Percentiles rank a stretch among this genome's conserved stretches.
These are phyloP conservation scores for Diadromus collaris DNA, from an alignment of 2,888 invertebrate genomes.

Conservation along the genomic window DNA sequence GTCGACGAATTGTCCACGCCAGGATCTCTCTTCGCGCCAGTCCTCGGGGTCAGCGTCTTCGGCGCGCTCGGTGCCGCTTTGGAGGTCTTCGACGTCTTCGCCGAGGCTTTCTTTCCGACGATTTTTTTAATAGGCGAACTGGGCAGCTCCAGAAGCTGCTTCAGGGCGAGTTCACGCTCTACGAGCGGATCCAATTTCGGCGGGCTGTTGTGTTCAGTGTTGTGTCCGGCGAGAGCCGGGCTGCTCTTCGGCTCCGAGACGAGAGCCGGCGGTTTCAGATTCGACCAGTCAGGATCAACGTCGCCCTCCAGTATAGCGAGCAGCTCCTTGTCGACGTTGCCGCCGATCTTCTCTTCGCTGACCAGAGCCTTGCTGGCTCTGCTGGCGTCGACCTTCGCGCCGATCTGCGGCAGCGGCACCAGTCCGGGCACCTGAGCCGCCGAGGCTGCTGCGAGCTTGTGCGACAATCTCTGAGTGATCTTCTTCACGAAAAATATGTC, in stretches of 20 bases:
- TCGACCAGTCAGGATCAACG: conserved; percentile 80
- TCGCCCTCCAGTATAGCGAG: conserved; percentile 83
- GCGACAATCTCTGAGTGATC: conserved; percentile 81
- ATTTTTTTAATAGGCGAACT: conserved; percentile 65
- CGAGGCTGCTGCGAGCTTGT: conserved; percentile 76
- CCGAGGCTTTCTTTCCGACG: conserved; percentile 57
- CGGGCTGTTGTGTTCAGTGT: conserved; percentile 45
- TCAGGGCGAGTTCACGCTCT: conserved; percentile 82
- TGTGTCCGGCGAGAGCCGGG: conserved; percentile 22
- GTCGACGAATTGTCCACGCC: neutral
- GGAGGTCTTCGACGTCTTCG: conserved; percentile 41
- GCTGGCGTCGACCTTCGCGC: conserved; percentile 45
- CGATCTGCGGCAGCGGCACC: conserved; percentile 65
- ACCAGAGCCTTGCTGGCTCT: conserved; percentile 41
- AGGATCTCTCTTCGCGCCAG: conserved; percentile 33
- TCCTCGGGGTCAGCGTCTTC: conserved; percentile 49
- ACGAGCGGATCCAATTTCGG: conserved; percentile 78
- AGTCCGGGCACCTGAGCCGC: conserved; percentile 65
- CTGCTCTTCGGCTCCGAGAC: conserved; percentile 47
- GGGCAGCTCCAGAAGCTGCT: conserved; percentile 82
- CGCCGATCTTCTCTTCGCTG: conserved; percentile 64
- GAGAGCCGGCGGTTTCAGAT: conserved; percentile 72
- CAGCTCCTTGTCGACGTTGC: conserved; percentile 80
- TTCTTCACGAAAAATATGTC: conserved; percentile 82
- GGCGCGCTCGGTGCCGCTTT: conserved; percentile 54